Evolutionary conservation across 2,888 invertebrate genomes (phyloP).

Genomic region (Chouioia cunea): DNA sequence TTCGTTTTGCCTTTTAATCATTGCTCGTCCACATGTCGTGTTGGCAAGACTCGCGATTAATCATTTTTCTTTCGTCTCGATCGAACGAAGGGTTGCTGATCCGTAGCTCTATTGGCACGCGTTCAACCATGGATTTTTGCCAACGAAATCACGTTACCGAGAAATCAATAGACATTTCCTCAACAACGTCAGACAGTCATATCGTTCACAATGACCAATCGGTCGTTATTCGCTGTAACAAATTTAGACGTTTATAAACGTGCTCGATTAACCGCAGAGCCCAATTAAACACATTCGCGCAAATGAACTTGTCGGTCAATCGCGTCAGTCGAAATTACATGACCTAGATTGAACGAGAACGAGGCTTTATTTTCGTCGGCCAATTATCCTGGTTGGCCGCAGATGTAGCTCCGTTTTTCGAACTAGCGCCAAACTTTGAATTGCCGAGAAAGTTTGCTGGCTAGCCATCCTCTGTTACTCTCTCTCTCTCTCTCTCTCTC

Average conservation of each 20-base stretch:
- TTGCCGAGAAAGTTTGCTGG: slow-evolving; percentile 1
- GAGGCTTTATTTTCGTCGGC: slow-evolving; percentile 22
- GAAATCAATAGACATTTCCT: background rate
- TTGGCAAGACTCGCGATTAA: no score
- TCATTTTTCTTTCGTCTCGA: no score
- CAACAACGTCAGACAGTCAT: no score
- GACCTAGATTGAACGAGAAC: background rate
- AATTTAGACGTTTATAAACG: slow-evolving; percentile 16
- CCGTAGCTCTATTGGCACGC: no score
- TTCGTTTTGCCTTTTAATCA: no score
- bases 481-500: no score
- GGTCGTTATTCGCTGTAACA: background rate
- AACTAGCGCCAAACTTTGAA: slow-evolving; percentile 34
- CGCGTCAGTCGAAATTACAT: background rate
- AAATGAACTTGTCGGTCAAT: slow-evolving; percentile 36
- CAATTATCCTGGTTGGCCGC: slow-evolving; percentile 10
- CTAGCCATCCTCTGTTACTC: background rate
- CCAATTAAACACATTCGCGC: background rate
- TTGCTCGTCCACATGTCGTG: no score
- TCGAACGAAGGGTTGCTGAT: no score
- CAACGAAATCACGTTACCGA: background rate
- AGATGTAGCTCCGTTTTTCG: background rate
- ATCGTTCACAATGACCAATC: no score
- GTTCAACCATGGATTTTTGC: no score
- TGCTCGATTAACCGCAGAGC: slow-evolving; percentile 6